These are phyloP conservation scores for Geothlypis trichas DNA, from an alignment of 2,113 vertebrate genomes.

Conservation along the genomic window DNA sequence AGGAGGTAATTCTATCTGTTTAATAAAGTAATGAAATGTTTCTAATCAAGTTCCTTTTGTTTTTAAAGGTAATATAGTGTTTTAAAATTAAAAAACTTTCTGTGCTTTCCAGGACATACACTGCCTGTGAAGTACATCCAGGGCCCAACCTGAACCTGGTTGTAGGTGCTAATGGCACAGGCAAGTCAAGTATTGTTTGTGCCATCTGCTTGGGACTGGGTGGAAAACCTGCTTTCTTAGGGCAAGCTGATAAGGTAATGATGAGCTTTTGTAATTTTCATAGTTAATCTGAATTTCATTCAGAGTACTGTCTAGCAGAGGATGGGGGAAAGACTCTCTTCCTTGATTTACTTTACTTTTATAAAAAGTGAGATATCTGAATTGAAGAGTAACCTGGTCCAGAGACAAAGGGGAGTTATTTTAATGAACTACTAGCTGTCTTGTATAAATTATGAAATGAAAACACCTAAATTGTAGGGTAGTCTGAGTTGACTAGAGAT, in stretches of 20 bases:
- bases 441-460: not conserved
- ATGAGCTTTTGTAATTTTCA: not conserved
- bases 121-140: too few species aligned
- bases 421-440: not conserved
- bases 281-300: not conserved
- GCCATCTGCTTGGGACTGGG: constrained; percentile 92
- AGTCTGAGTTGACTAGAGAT: not conserved
- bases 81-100: too few species aligned
- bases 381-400: not conserved
- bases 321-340: not conserved
- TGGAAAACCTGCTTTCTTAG: constrained; percentile 90
- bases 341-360: not conserved
- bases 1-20: not conserved
- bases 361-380: not conserved
- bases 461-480: not conserved
- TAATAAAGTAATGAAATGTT: not conserved
- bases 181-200: too few species aligned
- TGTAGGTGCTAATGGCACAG: too few species aligned
- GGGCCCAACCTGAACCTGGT: too few species aligned
- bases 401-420: not conserved
- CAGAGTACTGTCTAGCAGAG: fast-evolving
- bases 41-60: too few species aligned
- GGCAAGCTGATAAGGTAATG: constrained; percentile 91
- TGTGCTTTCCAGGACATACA: too few species aligned
- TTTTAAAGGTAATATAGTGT: too few species aligned